A percentile compares a stretch with the other conserved stretches of the same genome.
Evolutionary conservation across 64 coral and sea anemone genomes (phyloP).

Genomic region (Orbicella faveolata): DNA sequence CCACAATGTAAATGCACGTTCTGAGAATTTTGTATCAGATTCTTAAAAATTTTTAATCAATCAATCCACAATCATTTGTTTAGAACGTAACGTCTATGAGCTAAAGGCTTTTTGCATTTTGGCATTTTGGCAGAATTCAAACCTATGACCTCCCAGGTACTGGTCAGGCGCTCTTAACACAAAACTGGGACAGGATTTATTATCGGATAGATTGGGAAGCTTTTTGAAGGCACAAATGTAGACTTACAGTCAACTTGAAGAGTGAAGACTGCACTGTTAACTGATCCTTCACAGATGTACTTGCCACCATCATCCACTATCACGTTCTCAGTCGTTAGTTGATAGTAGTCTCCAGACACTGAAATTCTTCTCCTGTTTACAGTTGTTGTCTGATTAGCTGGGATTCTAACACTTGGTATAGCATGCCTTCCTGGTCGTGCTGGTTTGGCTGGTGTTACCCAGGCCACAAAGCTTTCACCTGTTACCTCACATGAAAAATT

Average conservation of each 20-base stretch:
- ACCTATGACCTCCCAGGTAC: too few species aligned
- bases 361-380: background rate
- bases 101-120: too few species aligned
- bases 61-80: too few species aligned
- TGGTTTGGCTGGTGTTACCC: slow-evolving; percentile 15
- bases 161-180: too few species aligned
- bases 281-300: background rate
- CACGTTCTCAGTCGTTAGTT: background rate
- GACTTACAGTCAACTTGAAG: slow-evolving; percentile 20
- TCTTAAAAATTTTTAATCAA: too few species aligned
- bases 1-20: too few species aligned
- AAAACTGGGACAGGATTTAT: too few species aligned
- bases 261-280: background rate
- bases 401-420: background rate
- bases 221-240: background rate
- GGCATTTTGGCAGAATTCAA: too few species aligned
- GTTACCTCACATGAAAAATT: background rate
- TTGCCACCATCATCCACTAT: background rate
- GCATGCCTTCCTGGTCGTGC: background rate
- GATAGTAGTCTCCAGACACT: background rate
- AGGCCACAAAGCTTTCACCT: background rate
- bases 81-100: too few species aligned
- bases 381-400: background rate
- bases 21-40: too few species aligned
- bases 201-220: too few species aligned